phyloP scores from a whole-genome alignment of 2,888 invertebrate species.

The Acanthopleura granulata region DNA sequence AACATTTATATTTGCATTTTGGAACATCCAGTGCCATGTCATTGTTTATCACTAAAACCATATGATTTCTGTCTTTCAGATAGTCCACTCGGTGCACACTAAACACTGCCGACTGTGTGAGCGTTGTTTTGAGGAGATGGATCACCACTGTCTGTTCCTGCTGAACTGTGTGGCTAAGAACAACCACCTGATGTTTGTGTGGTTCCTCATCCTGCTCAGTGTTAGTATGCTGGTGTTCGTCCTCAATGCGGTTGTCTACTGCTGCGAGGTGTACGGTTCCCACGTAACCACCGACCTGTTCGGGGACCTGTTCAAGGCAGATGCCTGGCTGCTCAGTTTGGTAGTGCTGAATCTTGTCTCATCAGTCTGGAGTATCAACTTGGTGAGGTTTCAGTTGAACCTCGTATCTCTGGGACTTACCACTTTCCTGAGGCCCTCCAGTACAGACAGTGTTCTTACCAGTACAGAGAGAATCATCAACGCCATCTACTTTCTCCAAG shows the following conservation, averaged over 20 bases:
- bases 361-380: conserved; percentile 52
- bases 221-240: conserved; percentile 53
- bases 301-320: conserved; percentile 38
- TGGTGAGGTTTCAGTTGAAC: conserved; percentile 54
- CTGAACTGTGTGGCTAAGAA: conserved; percentile 62
- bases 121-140: conserved; percentile 60
- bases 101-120: conserved; percentile 68
- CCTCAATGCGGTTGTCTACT: conserved; percentile 34
- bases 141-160: conserved; percentile 68
- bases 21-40: too few species aligned
- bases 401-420: conserved; percentile 56
- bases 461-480: conserved; percentile 51
- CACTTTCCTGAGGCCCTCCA: conserved; percentile 43
- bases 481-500: conserved; percentile 53
- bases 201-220: conserved; percentile 50
- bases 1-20: too few species aligned
- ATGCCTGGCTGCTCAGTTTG: conserved; percentile 56
- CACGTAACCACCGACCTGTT: conserved; percentile 25
- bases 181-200: conserved; percentile 63
- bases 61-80: conserved; percentile 40
- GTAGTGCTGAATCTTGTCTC: conserved; percentile 52
- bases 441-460: conserved; percentile 37
- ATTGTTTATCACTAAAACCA: too few species aligned
- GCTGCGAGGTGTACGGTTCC: conserved; percentile 28
- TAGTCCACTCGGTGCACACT: conserved; percentile 43